Base-by-base conservation (phyloP, 2,797 vertebrate genomes). In the Okamejei kenojei region DNA sequence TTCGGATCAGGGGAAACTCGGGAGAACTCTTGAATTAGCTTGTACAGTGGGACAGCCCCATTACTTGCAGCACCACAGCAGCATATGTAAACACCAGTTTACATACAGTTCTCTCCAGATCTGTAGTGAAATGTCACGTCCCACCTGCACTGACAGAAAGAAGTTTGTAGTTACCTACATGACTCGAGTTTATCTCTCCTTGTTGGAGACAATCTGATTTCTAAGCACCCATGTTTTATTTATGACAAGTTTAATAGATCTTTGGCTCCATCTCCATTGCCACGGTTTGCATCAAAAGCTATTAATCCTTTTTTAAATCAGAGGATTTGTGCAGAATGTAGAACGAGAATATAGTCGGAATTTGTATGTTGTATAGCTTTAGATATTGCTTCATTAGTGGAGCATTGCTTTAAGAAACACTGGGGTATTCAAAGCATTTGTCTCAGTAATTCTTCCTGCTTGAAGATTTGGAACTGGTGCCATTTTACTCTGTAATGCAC, bases 221-320 rank as follows among this genome's bases (percentile, higher is more conserved):
- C 71, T 74, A 74, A 29, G 1, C 45, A 21, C 68, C 21, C 45
- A 92, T 88, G n/a, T 92, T 76, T 92, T 92, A 92, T 92, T 92
- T 74, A 92, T 76, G 38, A 92, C n/a, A 9, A 68, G 61, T 68
- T 38, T 54, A 74, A 92, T 17, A 54, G 68, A 92, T 76, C 45
- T 32, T 26, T 91, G 88, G 11, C 35, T 91, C 65, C 68, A 91
- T 92, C 68, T 45, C 17, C 23, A 74, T 92, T 74, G 76, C 23
- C 68, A 65, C 65, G 68, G 63, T 71, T 45, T 73, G 38, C 71
- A 92, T 92, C 35, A 45, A 92, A 74, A 92, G 71, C 65, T 74
- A 5, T 45, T 45, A 54, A 54, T 73, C 71, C 26, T 73, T 45
- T 74, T 92, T 73, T 54, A 74, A 54, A 74, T 92, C 90, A 74